phyloP scores from a whole-genome alignment of 2,888 invertebrate genomes.

The Mythimna impura region DNA sequence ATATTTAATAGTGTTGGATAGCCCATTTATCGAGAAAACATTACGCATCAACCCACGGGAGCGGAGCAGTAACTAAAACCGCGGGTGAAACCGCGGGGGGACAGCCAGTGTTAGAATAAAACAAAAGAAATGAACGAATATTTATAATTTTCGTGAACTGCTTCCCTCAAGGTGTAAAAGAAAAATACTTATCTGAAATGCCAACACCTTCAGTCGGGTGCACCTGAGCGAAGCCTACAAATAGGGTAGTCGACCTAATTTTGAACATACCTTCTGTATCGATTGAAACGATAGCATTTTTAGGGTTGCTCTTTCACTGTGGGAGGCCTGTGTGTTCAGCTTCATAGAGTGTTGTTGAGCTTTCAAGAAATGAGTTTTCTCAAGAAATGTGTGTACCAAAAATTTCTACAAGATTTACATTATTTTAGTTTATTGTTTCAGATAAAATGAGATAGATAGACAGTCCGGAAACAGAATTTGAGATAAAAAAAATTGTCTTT shows the following conservation, averaged over 20 bases:
- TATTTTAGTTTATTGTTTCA: not conserved
- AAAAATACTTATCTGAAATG: slow-evolving; percentile 36
- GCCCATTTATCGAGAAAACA: too few species aligned
- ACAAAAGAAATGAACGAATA: not conserved
- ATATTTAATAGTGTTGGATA: too few species aligned
- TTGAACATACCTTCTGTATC: slow-evolving; percentile 28
- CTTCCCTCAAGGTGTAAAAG: slow-evolving; percentile 18
- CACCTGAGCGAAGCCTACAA: slow-evolving; percentile 45
- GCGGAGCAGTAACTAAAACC: too few species aligned
- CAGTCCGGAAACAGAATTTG: not conserved
- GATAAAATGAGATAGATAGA: not conserved
- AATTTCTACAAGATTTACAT: not conserved
- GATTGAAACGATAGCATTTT: slow-evolving; percentile 40
- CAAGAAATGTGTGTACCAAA: not conserved
- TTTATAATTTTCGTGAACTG: not conserved
- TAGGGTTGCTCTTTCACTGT: slow-evolving; percentile 18
- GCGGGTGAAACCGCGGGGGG: not conserved
- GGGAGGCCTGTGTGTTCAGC: not conserved
- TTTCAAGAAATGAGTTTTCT: not conserved
- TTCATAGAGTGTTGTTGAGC: not conserved
- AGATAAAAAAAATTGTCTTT: too few species aligned
- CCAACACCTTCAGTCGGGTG: slow-evolving; percentile 20
- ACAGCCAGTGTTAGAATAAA: not conserved
- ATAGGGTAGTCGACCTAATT: slow-evolving; percentile 53
- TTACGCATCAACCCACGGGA: too few species aligned